Evolutionary conservation across 1,140 invertebrate species (phyloP).

Genomic region (Leguminivora glycinivorella): DNA sequence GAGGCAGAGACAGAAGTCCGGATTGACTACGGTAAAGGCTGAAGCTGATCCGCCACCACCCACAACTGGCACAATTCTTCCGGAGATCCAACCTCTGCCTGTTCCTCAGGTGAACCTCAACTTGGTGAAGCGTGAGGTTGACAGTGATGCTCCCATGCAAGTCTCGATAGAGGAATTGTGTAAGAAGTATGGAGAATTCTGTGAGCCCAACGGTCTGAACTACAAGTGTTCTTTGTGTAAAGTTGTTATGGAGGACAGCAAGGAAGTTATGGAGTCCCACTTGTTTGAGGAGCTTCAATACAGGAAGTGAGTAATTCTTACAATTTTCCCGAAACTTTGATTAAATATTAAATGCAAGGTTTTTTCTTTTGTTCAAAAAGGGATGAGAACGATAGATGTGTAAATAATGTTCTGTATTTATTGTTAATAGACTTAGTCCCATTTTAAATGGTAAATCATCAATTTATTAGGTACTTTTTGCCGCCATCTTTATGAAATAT

Average conservation of each 20-base stretch:
- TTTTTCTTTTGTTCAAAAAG: too few relatives aligned
- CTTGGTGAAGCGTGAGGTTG: constrained; percentile 59
- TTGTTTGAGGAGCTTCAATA: constrained; percentile 70
- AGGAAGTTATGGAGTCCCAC: constrained; percentile 64
- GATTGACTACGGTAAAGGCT: constrained; percentile 42
- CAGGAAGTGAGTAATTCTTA: constrained; percentile 58
- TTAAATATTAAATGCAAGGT: too few relatives aligned
- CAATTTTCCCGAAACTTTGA: too few relatives aligned
- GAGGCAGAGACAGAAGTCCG: constrained; percentile 50
- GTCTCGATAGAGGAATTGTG: constrained; percentile 45
- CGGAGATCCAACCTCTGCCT: neutral
- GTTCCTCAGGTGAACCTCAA: constrained; percentile 43
- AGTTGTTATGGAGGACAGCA: constrained; percentile 50
- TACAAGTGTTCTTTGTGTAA: constrained; percentile 64
- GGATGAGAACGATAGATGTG: too few relatives aligned
- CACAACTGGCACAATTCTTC: neutral
- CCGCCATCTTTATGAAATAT: too few relatives aligned
- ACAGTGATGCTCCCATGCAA: constrained; percentile 21
- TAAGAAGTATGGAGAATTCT: constrained; percentile 54
- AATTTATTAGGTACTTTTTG: too few relatives aligned
- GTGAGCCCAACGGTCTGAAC: constrained; percentile 62
- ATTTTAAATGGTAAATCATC: too few relatives aligned
- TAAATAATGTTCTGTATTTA: too few relatives aligned
- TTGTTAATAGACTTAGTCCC: too few relatives aligned
- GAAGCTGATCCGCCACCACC: constrained; percentile 34